A percentile compares a stretch with the other conserved stretches of the same genome.
Evolutionary conservation across 2,888 invertebrate species (phyloP).

Genomic region (Drosophila fungiperda): DNA sequence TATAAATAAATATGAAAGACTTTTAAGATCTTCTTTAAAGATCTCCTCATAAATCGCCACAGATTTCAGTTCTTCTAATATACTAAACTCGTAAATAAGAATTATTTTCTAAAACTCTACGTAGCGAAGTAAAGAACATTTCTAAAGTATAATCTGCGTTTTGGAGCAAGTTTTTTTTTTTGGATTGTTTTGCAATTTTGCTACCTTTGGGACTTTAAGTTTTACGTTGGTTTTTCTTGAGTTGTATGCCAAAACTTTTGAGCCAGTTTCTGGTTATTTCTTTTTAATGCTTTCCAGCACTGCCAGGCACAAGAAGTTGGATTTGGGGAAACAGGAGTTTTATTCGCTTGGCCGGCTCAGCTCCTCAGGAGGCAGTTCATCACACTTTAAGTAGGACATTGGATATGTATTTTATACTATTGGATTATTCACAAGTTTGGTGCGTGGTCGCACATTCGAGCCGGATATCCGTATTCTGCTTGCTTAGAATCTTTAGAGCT

Average conservation of each 20-base stretch:
- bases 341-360: slow-evolving; percentile 36
- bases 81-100: background rate
- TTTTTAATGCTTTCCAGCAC: slow-evolving; percentile 36
- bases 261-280: slow-evolving; percentile 11
- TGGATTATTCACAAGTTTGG: slow-evolving; percentile 14
- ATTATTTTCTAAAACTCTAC: background rate
- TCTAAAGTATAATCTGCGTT: background rate
- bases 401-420: background rate
- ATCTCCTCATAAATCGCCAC: background rate
- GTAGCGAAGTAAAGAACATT: background rate
- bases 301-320: background rate
- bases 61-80: background rate
- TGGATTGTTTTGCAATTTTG: slow-evolving; percentile 26
- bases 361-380: slow-evolving; percentile 58
- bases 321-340: slow-evolving; percentile 9
- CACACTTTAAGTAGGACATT: slow-evolving; percentile 39
- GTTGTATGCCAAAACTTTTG: slow-evolving; percentile 7
- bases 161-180: background rate
- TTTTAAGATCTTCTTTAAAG: background rate
- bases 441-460: slow-evolving; percentile 35
- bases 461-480: slow-evolving; percentile 44
- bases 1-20: too few species aligned
- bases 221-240: background rate
- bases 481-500: slow-evolving; percentile 67
- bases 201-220: slow-evolving; percentile 16